phyloP scores from a whole-genome alignment of 2,797 vertebrate species.

The Sebastes kiyomatsui region DNA sequence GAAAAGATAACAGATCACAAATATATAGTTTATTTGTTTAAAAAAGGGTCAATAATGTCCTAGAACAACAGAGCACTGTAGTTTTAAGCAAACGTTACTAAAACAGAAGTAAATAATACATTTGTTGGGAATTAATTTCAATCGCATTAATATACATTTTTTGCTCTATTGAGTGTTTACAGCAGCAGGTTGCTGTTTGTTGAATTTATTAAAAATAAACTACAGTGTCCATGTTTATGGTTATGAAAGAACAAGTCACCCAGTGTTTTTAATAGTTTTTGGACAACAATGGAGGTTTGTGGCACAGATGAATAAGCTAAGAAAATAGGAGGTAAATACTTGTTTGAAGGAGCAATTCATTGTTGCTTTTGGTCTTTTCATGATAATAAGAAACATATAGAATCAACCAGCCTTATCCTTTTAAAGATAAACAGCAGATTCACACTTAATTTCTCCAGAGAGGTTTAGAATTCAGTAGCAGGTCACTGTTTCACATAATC shows the following conservation, averaged over 20 bases:
- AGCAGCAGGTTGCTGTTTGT: background rate
- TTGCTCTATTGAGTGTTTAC: background rate
- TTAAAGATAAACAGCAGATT: background rate
- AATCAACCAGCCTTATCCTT: background rate
- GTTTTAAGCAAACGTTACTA: background rate
- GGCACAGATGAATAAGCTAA: background rate
- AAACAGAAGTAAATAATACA: background rate
- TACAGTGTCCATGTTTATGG: background rate
- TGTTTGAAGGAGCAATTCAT: background rate
- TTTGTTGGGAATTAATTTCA: background rate
- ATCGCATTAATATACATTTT: background rate
- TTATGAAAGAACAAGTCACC: background rate
- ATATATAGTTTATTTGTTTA: background rate
- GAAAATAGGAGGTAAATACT: too few relatives aligned
- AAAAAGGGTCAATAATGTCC: background rate
- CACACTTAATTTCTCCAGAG: conserved; percentile 55
- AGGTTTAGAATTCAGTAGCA: conserved; percentile 44
- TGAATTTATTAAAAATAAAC: background rate
- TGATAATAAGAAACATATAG: background rate
- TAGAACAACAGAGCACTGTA: background rate
- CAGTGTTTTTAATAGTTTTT: background rate
- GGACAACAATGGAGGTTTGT: background rate
- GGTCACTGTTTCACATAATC: conserved; percentile 67
- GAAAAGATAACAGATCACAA: background rate
- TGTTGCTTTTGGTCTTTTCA: background rate